A percentile compares a stretch with the other conserved stretches of the same genome.
Conservation (phyloP, 2,888 invertebrate species). For the Petrolisthes cinctipes region DNA sequence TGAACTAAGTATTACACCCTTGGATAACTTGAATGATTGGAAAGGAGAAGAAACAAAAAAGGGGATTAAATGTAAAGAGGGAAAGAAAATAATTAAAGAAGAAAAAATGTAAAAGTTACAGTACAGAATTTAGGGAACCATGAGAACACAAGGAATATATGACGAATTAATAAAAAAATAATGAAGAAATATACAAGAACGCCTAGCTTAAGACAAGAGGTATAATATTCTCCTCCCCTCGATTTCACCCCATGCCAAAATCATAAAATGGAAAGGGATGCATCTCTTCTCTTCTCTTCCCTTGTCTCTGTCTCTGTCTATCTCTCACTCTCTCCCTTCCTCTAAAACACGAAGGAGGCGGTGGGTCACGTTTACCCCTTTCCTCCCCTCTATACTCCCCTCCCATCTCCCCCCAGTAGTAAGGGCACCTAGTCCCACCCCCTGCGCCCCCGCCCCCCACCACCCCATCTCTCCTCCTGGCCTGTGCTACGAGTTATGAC, state of each 20-base stretch:
- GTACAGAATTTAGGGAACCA: no score
- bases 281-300: not conserved
- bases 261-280: not conserved
- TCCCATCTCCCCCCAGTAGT: not conserved
- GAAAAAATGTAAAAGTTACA: no score
- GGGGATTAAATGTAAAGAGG: not conserved
- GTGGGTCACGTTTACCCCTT: not conserved
- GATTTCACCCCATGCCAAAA: not conserved
- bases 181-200: no score
- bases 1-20: no score
- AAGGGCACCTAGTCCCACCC: not conserved
- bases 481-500: constrained; percentile 24
- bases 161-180: no score
- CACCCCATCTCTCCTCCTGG: not conserved
- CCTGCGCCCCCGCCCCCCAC: not conserved
- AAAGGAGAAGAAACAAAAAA: not conserved
- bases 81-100: not conserved
- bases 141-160: no score
- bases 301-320: not conserved
- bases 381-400: not conserved
- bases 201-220: no score
- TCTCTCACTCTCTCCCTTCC: not conserved
- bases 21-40: not conserved
- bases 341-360: no score
- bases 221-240: no score